phyloP scores from a whole-genome alignment of 1,140 invertebrate genomes.

The Thaumatotibia leucotreta region DNA sequence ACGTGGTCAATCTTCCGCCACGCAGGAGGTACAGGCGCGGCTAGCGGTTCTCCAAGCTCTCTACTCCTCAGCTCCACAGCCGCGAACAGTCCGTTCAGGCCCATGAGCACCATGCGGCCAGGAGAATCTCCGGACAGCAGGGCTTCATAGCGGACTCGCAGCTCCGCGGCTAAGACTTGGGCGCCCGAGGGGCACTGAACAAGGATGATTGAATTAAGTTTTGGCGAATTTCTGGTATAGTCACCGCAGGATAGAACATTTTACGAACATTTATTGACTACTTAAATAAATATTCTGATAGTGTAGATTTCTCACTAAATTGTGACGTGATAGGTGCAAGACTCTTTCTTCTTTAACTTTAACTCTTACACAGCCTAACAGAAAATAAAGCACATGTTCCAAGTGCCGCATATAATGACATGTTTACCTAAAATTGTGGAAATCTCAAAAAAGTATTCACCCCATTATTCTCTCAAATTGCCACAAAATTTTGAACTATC shows the following conservation, averaged over 20 bases:
- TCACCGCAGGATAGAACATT: no score
- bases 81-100: slow-evolving; percentile 91
- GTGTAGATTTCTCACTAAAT: no score
- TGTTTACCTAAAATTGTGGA: no score
- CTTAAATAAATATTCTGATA: no score
- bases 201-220: neutral
- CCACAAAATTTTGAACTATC: neutral
- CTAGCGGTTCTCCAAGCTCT: slow-evolving; percentile 77
- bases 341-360: no score
- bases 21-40: slow-evolving; percentile 79
- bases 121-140: slow-evolving; percentile 79
- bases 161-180: slow-evolving; percentile 76
- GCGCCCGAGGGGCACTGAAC: slow-evolving; percentile 80
- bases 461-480: neutral
- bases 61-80: slow-evolving; percentile 82
- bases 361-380: no score
- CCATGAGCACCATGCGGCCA: slow-evolving; percentile 92
- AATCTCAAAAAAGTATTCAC: no score
- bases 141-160: slow-evolving; percentile 78
- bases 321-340: no score
- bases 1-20: slow-evolving; percentile 92
- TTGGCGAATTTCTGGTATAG: neutral
- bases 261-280: no score
- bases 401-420: no score
- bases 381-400: no score